Base-by-base conservation (phyloP, 2,888 invertebrate species). In the Ceratothoa steindachneri region DNA sequence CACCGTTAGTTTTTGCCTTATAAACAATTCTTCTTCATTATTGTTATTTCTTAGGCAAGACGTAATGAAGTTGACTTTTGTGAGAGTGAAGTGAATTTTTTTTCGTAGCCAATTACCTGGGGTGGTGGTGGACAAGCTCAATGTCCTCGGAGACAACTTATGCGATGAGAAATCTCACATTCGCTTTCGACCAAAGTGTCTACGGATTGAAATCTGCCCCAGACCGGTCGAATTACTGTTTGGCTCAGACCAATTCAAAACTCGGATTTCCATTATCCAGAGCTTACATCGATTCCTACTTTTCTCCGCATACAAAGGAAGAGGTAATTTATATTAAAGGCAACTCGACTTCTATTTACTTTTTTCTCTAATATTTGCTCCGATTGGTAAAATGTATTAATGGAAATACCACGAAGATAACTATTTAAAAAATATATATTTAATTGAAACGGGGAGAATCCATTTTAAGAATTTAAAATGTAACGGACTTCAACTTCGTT, bases 101-200 rank as follows among this genome's bases (percentile, higher is more conserved):
- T 1, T 19, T 7, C 22, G n/a, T 67, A 78, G 78, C 78, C 15
- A 78, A 78, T 52, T 73, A 69, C 41, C 30, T 78, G 27, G 71
- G 67, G 0, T 78, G 78, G 78, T 70, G 72, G 78, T 78, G 78
- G 78, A 66, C 64, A 31, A 65, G 52, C 28, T 67, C 71, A 7
- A 15, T 75, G 5, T 67, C 60, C 1, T 2, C 19, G n/a, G 75
- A 78, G 66, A 78, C 75, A 15, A 78, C 78, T 4, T 68, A 73
- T 22, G 71, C 69, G 30, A 71, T 78, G 73, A 30, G 78, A 27
- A 73, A 78, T 30, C 52, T 68, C 22, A 67, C 69, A 12, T 30
- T 51, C 28, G 52, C 69, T 30, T 78, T 75, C 71, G 12, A 51
- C 19, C 55, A 72, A 0, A 67, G 12, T 27, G 12, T 75, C 9